Percentiles rank a stretch among this genome's conserved stretches.
These are phyloP conservation scores for Teleiodes luculella DNA, from an alignment of 2,888 invertebrate species.

Conservation along the genomic window DNA sequence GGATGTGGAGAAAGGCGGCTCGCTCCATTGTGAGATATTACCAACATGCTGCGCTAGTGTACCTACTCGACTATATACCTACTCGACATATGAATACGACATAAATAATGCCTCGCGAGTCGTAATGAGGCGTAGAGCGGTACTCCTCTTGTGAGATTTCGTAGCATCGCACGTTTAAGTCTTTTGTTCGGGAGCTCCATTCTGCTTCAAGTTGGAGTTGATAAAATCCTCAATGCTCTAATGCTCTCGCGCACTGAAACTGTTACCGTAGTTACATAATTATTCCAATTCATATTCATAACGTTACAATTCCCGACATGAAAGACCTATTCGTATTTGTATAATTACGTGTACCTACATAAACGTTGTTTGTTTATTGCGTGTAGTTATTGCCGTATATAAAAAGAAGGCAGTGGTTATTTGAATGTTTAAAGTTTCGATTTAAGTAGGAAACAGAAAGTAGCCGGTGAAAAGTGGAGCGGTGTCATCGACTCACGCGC, in stretches of 20 bases:
- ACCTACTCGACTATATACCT: slow-evolving; percentile 15
- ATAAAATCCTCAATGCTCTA: slow-evolving; percentile 14
- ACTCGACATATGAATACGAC: slow-evolving; percentile 29
- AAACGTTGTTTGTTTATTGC: slow-evolving; percentile 1
- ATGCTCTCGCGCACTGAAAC: slow-evolving; percentile 4
- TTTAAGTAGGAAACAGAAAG: slow-evolving; percentile 21
- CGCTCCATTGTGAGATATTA: slow-evolving; percentile 30
- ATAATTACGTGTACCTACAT: background rate
- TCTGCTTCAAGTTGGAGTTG: slow-evolving; percentile 18
- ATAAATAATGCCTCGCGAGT: slow-evolving; percentile 32
- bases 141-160: slow-evolving; percentile 28
- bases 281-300: slow-evolving; percentile 11
- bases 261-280: slow-evolving; percentile 14
- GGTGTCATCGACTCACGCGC: background rate
- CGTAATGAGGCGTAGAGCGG: slow-evolving; percentile 28
- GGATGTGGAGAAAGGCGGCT: slow-evolving; percentile 47
- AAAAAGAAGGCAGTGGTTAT: background rate
- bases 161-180: slow-evolving; percentile 52
- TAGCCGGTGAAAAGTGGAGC: slow-evolving; percentile 19
- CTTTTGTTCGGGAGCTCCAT: slow-evolving; percentile 44
- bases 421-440: background rate
- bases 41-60: slow-evolving; percentile 14
- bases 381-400: background rate
- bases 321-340: background rate
- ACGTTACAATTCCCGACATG: slow-evolving; percentile 9